phyloP scores from a whole-genome alignment of 2,113 vertebrate genomes.

The Myotis davidii region DNA sequence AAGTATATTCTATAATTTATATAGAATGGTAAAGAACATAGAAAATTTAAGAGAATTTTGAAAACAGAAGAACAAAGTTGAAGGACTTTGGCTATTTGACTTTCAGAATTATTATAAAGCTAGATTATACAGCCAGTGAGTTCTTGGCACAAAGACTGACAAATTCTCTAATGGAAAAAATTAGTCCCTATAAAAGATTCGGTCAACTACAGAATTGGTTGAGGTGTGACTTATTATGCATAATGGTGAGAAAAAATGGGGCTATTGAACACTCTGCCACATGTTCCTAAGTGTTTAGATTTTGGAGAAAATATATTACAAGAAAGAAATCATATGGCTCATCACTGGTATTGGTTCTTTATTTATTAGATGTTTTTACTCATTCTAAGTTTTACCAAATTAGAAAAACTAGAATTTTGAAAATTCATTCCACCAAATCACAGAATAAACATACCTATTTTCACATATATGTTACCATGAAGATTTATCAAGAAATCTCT shows the following conservation, averaged over 20 bases:
- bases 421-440: background rate
- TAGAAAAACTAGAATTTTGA: slow-evolving; percentile 5
- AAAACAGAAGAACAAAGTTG: background rate
- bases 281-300: background rate
- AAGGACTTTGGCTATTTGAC: no score
- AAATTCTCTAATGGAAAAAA: background rate
- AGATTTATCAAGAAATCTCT: slow-evolving; percentile 49
- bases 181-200: background rate
- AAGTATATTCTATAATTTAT: background rate
- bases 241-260: background rate
- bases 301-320: background rate
- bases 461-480: background rate
- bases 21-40: background rate
- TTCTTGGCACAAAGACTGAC: background rate
- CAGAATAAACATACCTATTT: background rate
- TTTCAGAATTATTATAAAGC: no score
- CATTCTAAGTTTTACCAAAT: background rate
- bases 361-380: background rate
- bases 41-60: background rate
- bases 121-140: no score
- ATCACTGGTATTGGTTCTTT: background rate
- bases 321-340: background rate
- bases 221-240: background rate
- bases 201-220: background rate
- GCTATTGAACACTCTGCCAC: background rate